Base-by-base conservation (phyloP, 1,140 invertebrate species). In the Maniola jurtina region DNA sequence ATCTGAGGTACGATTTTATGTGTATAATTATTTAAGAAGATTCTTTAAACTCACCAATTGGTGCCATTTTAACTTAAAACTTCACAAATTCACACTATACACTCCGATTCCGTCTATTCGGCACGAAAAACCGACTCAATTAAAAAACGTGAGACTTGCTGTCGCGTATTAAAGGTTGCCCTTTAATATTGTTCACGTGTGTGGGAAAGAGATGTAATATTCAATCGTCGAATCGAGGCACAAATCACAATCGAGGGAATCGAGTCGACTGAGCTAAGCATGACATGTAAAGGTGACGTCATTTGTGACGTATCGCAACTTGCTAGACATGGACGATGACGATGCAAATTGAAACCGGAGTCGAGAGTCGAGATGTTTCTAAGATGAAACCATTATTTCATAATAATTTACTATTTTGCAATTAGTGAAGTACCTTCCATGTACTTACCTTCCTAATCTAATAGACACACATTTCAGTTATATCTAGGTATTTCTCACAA, bases 31-130 rank as follows among this genome's bases (percentile, higher is more conserved):
- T 11, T 13, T 6, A n/a, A 64, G 63, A 71, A 48, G 63, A 56
- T 64, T 52, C 50, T 59, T 52, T 71, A 34, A 70, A 83, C 86
- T 89, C 78, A 90, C 88, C 86, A 72, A 90, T 88, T 60, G 88
- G 88, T 76, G 88, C 86, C 88, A 90, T 89, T 66, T 67, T 76
- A 62, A 59, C 33, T 65, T 58, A 65, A 71, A 66, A 52, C 48
- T 52, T 52, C 15, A 52, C 16, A 15, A 9, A 8, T 25, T 59
- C 56, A 57, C 62, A 75, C 71, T 55, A 61, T 55, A 66, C 64
- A 58, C 54, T 48, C 36, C 13, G 48, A 13, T 72, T 38, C 59
- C 62, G 68, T 68, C 72, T 67, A 71, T 60, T 62, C 59, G 65
- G 0, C 11, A 52, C 15, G 3, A 7, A 62, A 16, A 7, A 25